Conservation (phyloP, 2,797 vertebrate genomes). For the Poliocrania exsul region DNA sequence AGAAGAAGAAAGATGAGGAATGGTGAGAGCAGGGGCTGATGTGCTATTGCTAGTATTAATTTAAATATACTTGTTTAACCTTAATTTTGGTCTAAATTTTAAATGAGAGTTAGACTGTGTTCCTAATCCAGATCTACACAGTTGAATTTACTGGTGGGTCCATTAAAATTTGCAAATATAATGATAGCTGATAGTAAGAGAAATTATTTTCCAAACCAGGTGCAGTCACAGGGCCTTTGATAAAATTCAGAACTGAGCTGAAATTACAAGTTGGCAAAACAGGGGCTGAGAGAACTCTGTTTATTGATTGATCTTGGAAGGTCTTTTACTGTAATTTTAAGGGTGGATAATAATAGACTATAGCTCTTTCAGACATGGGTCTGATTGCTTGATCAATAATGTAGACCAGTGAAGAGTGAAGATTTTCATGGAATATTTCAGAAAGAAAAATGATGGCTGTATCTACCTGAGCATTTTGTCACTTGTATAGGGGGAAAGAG, state of each 20-base stretch:
- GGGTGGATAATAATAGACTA: neutral
- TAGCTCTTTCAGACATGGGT: neutral
- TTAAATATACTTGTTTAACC: neutral
- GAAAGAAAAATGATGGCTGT: neutral
- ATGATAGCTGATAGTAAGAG: neutral
- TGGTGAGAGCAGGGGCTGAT: neutral
- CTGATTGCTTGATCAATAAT: neutral
- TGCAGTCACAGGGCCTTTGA: neutral
- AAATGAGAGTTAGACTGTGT: neutral
- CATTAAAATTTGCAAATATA: neutral
- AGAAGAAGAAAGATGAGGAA: neutral
- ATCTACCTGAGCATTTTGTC: neutral
- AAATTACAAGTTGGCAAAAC: neutral
- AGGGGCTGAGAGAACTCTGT: neutral
- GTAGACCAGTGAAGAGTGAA: neutral
- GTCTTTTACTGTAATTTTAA: neutral
- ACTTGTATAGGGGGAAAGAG: neutral
- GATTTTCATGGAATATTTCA: neutral
- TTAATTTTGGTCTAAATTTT: neutral
- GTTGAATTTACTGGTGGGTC: neutral
- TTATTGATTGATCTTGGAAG: neutral
- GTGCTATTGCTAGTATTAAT: neutral
- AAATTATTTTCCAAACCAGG: neutral
- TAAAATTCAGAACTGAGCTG: neutral
- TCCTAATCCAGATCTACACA: neutral